Evolutionary conservation across 92 coral and sea anemone species (phyloP).

Genomic region (Siderastrea siderea): DNA sequence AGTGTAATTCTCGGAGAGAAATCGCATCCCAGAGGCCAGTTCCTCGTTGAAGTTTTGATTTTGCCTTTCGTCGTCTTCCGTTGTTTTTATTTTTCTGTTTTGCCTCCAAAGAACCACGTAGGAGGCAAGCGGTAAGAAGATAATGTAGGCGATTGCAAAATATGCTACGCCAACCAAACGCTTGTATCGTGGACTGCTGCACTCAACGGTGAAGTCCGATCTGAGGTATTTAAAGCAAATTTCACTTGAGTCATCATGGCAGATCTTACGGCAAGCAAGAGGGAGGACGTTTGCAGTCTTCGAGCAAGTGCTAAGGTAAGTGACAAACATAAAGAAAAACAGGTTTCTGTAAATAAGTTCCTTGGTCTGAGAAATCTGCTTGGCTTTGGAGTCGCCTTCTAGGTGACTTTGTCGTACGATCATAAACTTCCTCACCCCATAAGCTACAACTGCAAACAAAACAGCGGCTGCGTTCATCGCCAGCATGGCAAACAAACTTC

Average conservation of each 20-base stretch:
- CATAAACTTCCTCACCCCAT: background rate
- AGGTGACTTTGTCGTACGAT: background rate
- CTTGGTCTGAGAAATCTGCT: background rate
- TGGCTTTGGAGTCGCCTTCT: background rate
- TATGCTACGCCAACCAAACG: constrained; percentile 9
- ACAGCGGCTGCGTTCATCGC: background rate
- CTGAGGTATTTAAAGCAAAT: background rate
- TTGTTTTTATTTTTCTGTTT: background rate
- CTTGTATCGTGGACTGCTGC: background rate
- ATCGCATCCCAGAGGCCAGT: constrained; percentile 3
- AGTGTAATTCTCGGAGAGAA: constrained; percentile 35
- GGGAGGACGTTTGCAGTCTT: constrained; percentile 1
- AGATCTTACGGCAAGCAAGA: constrained; percentile 7
- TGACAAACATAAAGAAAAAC: constrained; percentile 15
- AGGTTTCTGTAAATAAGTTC: constrained; percentile 2
- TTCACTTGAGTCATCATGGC: background rate
- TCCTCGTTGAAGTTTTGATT: background rate
- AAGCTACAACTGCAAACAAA: background rate
- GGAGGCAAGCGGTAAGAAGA: background rate
- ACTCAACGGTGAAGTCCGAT: constrained; percentile 7
- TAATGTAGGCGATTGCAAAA: constrained; percentile 1
- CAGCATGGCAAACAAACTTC: too few species aligned
- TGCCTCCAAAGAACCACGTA: constrained; percentile 2
- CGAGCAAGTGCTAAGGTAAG: constrained; percentile 17
- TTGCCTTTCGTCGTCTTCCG: background rate